These are phyloP conservation scores for Acanthosepion esculentum DNA, from an alignment of 2,888 invertebrate genomes.

Conservation along the genomic window DNA sequence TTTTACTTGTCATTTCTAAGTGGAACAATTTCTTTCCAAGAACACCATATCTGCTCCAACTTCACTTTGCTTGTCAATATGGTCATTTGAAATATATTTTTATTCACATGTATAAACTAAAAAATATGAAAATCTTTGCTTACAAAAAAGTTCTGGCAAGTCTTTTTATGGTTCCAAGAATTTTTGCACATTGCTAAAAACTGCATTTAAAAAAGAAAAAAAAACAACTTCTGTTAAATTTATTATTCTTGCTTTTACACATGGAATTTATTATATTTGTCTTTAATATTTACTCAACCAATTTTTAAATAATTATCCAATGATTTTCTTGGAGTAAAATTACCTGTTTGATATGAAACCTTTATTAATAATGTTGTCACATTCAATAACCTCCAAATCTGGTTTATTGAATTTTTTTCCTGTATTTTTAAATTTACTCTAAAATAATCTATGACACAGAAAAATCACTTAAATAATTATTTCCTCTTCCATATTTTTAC, in stretches of 20 bases:
- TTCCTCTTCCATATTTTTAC: neutral
- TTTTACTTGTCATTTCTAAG: neutral
- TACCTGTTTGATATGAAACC: neutral
- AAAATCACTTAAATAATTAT: neutral
- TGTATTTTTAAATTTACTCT: neutral
- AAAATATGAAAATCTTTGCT: neutral
- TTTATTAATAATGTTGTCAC: neutral
- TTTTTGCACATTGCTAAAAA: conserved; percentile 33
- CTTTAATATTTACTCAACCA: neutral
- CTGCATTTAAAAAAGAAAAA: neutral
- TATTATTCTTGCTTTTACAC: neutral
- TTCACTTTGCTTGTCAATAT: neutral
- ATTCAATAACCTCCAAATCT: neutral
- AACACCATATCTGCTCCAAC: neutral
- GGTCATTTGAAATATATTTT: neutral
- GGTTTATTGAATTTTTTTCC: neutral
- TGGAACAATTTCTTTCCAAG: neutral
- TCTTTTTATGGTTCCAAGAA: conserved; percentile 33
- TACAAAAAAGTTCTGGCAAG: neutral
- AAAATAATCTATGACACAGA: neutral
- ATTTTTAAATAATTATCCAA: neutral
- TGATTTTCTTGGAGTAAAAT: neutral
- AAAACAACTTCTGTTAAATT: conserved; percentile 12
- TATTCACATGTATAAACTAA: neutral
- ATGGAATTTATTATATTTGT: neutral